A percentile compares a stretch with the other conserved stretches of the same genome.
phyloP scores from a whole-genome alignment of 2,113 vertebrate species.

The Myocastor coypus region DNA sequence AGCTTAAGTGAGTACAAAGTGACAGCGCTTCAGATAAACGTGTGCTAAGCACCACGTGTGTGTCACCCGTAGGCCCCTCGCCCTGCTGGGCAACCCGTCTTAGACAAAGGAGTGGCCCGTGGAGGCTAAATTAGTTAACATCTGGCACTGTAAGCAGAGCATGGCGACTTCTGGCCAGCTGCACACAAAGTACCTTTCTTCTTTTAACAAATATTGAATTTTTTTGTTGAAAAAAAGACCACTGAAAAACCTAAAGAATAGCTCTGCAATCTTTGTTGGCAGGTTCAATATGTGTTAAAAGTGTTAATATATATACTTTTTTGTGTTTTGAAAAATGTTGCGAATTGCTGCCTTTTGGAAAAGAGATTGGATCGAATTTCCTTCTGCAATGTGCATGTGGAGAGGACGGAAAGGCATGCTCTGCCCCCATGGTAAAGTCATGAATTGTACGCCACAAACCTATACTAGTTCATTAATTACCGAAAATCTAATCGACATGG shows the following conservation, averaged over 20 bases:
- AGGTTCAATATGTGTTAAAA: background rate
- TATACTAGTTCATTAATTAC: background rate
- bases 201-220: background rate
- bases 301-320: background rate
- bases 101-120: background rate
- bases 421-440: background rate
- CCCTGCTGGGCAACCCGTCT: background rate
- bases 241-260: background rate
- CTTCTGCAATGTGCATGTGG: background rate
- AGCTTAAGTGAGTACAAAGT: constrained; percentile 47
- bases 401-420: background rate
- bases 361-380: background rate
- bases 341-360: background rate
- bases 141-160: background rate
- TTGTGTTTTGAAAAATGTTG: background rate
- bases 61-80: background rate
- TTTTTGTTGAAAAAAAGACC: background rate
- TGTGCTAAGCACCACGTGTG: background rate
- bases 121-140: background rate
- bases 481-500: background rate
- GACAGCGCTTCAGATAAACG: constrained; percentile 22
- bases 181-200: background rate
- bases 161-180: background rate
- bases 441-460: too few relatives aligned
- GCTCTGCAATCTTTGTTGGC: background rate